These are phyloP conservation scores for Trinectes maculatus DNA, from an alignment of 2,113 vertebrate genomes.

Conservation along the genomic window DNA sequence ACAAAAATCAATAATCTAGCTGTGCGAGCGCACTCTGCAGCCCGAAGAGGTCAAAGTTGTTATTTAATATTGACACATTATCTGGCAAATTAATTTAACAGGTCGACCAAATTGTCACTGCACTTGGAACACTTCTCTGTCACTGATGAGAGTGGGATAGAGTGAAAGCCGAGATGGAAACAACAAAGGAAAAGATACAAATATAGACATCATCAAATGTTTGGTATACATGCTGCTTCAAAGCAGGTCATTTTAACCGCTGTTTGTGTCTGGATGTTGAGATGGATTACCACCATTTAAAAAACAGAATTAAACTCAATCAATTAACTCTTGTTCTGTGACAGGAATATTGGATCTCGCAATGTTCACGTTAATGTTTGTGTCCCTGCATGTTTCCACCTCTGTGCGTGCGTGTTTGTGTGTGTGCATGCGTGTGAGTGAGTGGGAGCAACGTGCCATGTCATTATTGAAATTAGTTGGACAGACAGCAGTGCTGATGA, in stretches of 20 bases:
- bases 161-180: constrained; percentile 52
- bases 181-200: constrained; percentile 15
- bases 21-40: constrained; percentile 64
- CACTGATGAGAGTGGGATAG: constrained; percentile 53
- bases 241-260: constrained; percentile 23
- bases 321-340: constrained; percentile 35
- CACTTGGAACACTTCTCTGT: constrained; percentile 66
- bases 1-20: constrained; percentile 84
- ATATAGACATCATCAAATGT: constrained; percentile 28
- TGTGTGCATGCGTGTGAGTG: not conserved
- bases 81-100: constrained; percentile 84
- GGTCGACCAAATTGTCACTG: constrained; percentile 77
- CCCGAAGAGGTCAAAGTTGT: constrained; percentile 81
- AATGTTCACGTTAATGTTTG: constrained; percentile 20
- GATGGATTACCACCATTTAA: constrained; percentile 14
- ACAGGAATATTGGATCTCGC: constrained; percentile 25
- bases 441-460: constrained; percentile 47
- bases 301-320: constrained; percentile 35
- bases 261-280: constrained; percentile 2
- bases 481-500: constrained; percentile 71
- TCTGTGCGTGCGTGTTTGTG: constrained; percentile 1
- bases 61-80: constrained; percentile 89
- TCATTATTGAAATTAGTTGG: constrained; percentile 74
- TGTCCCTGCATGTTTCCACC: constrained; percentile 21
- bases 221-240: constrained; percentile 9